Conservation (phyloP, 2,888 invertebrate species). For the Ptychoptera albimana region DNA sequence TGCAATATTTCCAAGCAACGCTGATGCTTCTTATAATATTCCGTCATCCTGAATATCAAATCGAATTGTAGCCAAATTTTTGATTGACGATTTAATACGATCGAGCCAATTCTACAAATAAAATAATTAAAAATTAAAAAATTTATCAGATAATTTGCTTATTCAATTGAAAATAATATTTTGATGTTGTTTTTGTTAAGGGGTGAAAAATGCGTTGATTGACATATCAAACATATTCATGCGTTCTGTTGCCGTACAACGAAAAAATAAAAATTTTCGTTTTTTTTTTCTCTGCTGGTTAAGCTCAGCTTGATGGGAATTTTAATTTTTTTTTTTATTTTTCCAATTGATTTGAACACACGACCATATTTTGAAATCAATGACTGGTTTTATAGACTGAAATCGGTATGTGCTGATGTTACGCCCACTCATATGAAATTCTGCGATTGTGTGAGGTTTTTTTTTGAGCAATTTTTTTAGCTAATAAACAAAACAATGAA, state of each 20-base stretch:
- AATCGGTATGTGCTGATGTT: too few species aligned
- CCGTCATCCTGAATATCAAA: constrained; percentile 39
- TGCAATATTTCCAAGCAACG: constrained; percentile 31
- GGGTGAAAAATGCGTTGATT: background rate
- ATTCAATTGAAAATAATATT: background rate
- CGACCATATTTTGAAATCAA: too few species aligned
- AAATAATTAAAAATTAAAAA: background rate
- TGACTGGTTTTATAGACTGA: too few species aligned
- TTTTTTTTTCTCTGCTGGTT: too few species aligned
- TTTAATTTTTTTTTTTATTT: too few species aligned
- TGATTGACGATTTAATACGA: constrained; percentile 35
- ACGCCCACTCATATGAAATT: too few species aligned
- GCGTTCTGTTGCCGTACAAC: background rate
- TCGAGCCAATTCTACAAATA: constrained; percentile 32
- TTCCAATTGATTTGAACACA: too few species aligned
- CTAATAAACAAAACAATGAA: too few species aligned
- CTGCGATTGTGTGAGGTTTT: too few species aligned
- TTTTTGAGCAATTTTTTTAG: too few species aligned
- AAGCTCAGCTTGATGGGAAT: too few species aligned
- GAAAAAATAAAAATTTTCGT: background rate
- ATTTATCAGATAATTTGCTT: background rate
- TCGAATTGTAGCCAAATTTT: constrained; percentile 47
- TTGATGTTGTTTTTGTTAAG: background rate
- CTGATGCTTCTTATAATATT: constrained; percentile 37
- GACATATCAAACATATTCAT: background rate